A percentile compares a stretch with the other conserved stretches of the same genome.
These are phyloP conservation scores for Heterodera carotae DNA, from an alignment of 1,140 invertebrate species.

Conservation along the genomic window DNA sequence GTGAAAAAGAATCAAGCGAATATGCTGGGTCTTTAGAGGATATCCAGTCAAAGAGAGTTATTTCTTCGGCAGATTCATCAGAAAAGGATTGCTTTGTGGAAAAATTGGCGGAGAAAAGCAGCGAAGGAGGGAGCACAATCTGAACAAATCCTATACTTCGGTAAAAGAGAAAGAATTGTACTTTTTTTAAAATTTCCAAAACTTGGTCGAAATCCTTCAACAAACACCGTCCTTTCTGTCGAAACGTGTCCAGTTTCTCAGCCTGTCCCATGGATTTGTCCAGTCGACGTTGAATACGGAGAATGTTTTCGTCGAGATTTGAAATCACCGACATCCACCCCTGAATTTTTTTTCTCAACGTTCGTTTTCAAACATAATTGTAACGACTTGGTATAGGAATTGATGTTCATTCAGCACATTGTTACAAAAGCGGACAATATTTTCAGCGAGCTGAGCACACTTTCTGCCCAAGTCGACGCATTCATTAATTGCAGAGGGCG, in stretches of 20 bases:
- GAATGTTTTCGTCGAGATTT: constrained; percentile 46
- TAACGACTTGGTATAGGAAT: constrained; percentile 43
- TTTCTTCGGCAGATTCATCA: constrained; percentile 34
- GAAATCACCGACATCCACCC: constrained; percentile 43
- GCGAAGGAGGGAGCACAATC: constrained; percentile 37
- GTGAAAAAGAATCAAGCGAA: constrained; percentile 39
- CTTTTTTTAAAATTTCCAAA: constrained; percentile 38
- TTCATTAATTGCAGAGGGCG: constrained; percentile 17
- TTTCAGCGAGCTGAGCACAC: constrained; percentile 39
- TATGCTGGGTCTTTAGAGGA: constrained; percentile 45
- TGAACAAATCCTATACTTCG: constrained; percentile 2
- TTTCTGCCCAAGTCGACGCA: constrained; percentile 40
- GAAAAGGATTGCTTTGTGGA: constrained; percentile 23
- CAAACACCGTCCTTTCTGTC: constrained; percentile 37
- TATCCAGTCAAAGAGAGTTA: constrained; percentile 55
- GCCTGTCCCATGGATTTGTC: constrained; percentile 35
- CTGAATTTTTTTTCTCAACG: constrained; percentile 5
- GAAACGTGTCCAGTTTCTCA: constrained; percentile 39
- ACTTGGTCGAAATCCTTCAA: constrained; percentile 42
- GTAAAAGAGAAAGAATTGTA: constrained; percentile 27
- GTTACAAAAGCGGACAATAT: constrained; percentile 40
- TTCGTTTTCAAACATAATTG: constrained; percentile 4
- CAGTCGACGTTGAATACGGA: constrained; percentile 37
- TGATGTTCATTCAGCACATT: constrained; percentile 47
- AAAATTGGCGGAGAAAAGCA: constrained; percentile 20